A percentile compares a stretch with the other conserved stretches of the same genome.
Conservation (phyloP, 2,797 vertebrate genomes). For the Pitangus sulphuratus region DNA sequence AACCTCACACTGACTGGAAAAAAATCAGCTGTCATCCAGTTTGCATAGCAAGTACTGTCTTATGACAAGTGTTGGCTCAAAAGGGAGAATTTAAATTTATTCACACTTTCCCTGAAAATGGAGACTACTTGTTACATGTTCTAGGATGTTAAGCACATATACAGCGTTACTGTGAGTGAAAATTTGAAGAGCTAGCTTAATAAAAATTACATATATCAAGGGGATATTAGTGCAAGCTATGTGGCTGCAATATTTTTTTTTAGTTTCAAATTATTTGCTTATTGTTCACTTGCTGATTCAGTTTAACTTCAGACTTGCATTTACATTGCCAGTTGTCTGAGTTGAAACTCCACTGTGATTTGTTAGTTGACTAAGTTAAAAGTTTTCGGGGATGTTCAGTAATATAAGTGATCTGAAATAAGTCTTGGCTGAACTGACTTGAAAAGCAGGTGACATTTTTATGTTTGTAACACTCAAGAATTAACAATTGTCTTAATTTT, state of each 20-base stretch:
- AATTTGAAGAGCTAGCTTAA: conserved; percentile 41
- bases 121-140: conserved; percentile 48
- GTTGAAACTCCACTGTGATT: conserved; percentile 78
- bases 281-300: conserved; percentile 45
- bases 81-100: background rate
- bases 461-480: conserved; percentile 63
- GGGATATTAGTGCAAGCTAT: conserved; percentile 44
- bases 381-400: conserved; percentile 70
- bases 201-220: conserved; percentile 12
- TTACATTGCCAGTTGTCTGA: conserved; percentile 65
- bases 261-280: conserved; percentile 50
- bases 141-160: conserved; percentile 43
- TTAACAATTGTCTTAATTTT: conserved; percentile 70
- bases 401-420: conserved; percentile 44
- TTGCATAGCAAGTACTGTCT: conserved; percentile 46
- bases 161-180: conserved; percentile 30
- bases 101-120: conserved; percentile 1
- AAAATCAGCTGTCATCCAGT: conserved; percentile 31
- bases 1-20: conserved; percentile 47
- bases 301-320: conserved; percentile 54
- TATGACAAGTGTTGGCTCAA: background rate
- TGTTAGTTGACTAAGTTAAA: conserved; percentile 74
- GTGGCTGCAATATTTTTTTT: conserved; percentile 24
- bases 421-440: conserved; percentile 64
- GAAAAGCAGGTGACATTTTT: conserved; percentile 70